phyloP scores from a whole-genome alignment of 2,797 vertebrate species.

The Hippocampus kuda region DNA sequence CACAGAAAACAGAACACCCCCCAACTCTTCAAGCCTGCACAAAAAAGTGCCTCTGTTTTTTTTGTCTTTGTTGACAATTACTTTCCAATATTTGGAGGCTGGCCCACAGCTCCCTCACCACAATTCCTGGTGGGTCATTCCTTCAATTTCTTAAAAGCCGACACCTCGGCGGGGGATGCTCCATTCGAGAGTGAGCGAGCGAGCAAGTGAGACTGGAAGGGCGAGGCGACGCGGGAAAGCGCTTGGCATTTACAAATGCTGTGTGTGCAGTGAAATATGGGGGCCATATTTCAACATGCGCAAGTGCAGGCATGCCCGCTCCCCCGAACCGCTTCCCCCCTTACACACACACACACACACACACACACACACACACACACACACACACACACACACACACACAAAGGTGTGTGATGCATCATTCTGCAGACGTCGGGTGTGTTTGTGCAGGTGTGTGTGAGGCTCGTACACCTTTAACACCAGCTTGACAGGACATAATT shows the following conservation, averaged over 20 bases:
- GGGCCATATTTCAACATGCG: slow-evolving; percentile 56
- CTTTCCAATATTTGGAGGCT: slow-evolving; percentile 44
- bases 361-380: background rate
- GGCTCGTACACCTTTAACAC: slow-evolving; percentile 51
- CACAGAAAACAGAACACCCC: background rate
- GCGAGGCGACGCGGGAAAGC: slow-evolving; percentile 28
- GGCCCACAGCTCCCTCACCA: slow-evolving; percentile 17
- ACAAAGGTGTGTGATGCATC: slow-evolving; percentile 24
- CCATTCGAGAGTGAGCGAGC: slow-evolving; percentile 28
- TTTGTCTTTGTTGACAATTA: slow-evolving; percentile 62
- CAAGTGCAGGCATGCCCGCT: slow-evolving; percentile 11
- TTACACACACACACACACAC: slow-evolving; percentile 2
- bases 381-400: slow-evolving; percentile 3
- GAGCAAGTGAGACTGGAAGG: slow-evolving; percentile 8
- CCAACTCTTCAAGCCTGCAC: background rate
- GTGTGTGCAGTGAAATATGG: slow-evolving; percentile 51
- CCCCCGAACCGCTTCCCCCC: background rate
- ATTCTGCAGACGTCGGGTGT: slow-evolving; percentile 35
- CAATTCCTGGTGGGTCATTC: slow-evolving; percentile 48
- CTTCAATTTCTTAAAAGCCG: slow-evolving; percentile 67
- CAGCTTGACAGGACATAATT: slow-evolving; percentile 63
- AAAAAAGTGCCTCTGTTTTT: slow-evolving; percentile 39
- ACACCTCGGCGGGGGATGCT: slow-evolving; percentile 41
- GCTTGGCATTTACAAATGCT: slow-evolving; percentile 63
- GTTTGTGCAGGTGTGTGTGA: slow-evolving; percentile 20